Evolutionary conservation across 2,888 invertebrate genomes (phyloP).

Genomic region (Eupithecia centaureata): DNA sequence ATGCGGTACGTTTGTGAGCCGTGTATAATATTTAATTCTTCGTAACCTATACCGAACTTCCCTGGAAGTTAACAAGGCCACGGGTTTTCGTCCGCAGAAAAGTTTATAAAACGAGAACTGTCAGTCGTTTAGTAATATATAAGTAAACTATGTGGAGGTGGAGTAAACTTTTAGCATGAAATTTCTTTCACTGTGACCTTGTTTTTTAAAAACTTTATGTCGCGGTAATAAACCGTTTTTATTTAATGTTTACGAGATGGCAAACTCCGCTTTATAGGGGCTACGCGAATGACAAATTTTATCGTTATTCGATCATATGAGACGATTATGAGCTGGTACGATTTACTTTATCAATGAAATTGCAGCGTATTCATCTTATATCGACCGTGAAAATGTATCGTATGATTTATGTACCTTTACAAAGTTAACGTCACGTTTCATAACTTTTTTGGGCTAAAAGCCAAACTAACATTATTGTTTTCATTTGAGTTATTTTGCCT

Average conservation of each 20-base stretch:
- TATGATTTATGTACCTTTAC: conserved; percentile 41
- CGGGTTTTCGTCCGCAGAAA: conserved; percentile 57
- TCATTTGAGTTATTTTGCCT: conserved; percentile 31
- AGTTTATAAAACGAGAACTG: conserved; percentile 67
- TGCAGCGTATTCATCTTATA: conserved; percentile 41
- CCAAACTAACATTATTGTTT: conserved; percentile 41
- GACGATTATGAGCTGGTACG: conserved; percentile 46
- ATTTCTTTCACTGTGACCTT: conserved; percentile 65
- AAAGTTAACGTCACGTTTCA: conserved; percentile 40
- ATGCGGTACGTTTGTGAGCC: not conserved
- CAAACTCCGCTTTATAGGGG: conserved; percentile 59
- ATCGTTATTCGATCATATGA: conserved; percentile 58
- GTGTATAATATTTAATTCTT: conserved; percentile 46
- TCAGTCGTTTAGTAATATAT: conserved; percentile 56
- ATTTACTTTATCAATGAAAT: conserved; percentile 47
- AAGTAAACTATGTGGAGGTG: conserved; percentile 39
- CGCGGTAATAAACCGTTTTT: conserved; percentile 67
- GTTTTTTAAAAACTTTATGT: conserved; percentile 65
- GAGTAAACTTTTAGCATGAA: conserved; percentile 63
- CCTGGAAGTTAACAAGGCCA: conserved; percentile 66
- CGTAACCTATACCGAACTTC: conserved; percentile 64
- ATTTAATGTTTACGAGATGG: conserved; percentile 68
- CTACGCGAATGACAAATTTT: conserved; percentile 60
- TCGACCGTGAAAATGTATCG: conserved; percentile 42
- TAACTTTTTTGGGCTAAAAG: conserved; percentile 41